Base-by-base conservation (phyloP, 2,113 vertebrate genomes). In the Corythaixoides concolor region DNA sequence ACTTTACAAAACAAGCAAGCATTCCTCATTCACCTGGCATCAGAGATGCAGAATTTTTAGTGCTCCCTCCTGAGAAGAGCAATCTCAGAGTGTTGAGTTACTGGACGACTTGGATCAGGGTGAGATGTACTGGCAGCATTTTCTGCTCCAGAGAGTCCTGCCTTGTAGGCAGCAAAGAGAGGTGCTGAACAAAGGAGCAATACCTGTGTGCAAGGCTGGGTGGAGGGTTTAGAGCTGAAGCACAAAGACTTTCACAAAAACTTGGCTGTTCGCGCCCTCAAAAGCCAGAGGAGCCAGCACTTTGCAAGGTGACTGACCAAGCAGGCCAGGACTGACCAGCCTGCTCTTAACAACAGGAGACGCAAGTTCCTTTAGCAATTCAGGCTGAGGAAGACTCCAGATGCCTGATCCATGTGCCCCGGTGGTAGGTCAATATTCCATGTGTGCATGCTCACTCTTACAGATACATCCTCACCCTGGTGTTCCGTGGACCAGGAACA, bases 361-460 rank as follows among this genome's bases (percentile, higher is more conserved):
- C 0, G 0, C 8, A 11, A 26, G 77, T 43, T 60, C 24, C 58
- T 47, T 23, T 27, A 32, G 55, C 27, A 32, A 2, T 35, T 73
- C 19, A 35, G n/a, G 45, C 1, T 73, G 66, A 83, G 45, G 64
- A 78, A 52, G 50, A 41, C 39, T 60, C 64, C 9, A 9, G 16
- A 12, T 10, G 18, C 24, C 64, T 30, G 33, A n/a, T 18, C 26
- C 12, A 4, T 27, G 4, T 15, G 11, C 45, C 33, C 53, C 27
- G 20, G 2, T 3, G 10, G n/a, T 15, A 27, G 62, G n/a, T 68
- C 26, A 15, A 10, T 20, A 24, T 30, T 20, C 55, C 52, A 15
- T 0, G 2, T 28, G 63, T n/a, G 27, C 2, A 1, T 22, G 33
- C 24, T 32, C 35, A 9, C 19, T 22, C 60, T 2, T 11, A 12